Evolutionary conservation across 2,888 invertebrate genomes (phyloP), one percentile per base, ranked within the genome.

Genomic region (Eledona agricola): DNA sequence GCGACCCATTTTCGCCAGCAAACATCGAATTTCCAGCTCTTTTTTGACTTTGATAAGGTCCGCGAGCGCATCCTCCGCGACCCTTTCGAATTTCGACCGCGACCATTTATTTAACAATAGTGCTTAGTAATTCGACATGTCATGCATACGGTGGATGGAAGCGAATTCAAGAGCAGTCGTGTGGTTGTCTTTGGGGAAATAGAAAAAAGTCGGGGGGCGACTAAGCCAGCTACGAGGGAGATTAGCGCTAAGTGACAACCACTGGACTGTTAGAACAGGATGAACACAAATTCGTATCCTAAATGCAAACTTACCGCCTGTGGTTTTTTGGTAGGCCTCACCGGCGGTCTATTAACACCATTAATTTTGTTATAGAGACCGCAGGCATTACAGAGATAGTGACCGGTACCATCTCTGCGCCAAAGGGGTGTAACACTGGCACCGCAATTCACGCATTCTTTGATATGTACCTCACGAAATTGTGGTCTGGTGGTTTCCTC

Each of bases 321-420:
- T 47, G 83, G 82, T 74, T 86, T 86, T 63, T 83, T 80, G 72
- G 84, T 83, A 69, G 84, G 83, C 43, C 84, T 81, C 71, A 89
- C 86, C 54, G 87, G 80, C 51, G 91, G 91, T 60, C 93, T 81
- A 78, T 90, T 91, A 73, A 89, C 81, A 64, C 83, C 83, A 74
- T 84, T 83, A 77, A 82, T 83, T 72, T 83, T 80, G 70, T 76
- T 79, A 71, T 81, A 83, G 34, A 81, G 73, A 19, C 81, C 85
- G 73, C 95, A 94, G 32, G 91, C 90, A 76, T 92, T 92, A 79
- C 94, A 94, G 58, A 92, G 81, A 72, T 90, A 91, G 74, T 92
- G 89, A 4, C 92, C 92, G 19, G 89, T 89, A 51, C 89, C 89
- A 75, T 94, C 93, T 61, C 92, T 81, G 50, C 93, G 81, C 93